Base-by-base conservation (phyloP, 2,113 vertebrate species). In the Carollia perspicillata region DNA sequence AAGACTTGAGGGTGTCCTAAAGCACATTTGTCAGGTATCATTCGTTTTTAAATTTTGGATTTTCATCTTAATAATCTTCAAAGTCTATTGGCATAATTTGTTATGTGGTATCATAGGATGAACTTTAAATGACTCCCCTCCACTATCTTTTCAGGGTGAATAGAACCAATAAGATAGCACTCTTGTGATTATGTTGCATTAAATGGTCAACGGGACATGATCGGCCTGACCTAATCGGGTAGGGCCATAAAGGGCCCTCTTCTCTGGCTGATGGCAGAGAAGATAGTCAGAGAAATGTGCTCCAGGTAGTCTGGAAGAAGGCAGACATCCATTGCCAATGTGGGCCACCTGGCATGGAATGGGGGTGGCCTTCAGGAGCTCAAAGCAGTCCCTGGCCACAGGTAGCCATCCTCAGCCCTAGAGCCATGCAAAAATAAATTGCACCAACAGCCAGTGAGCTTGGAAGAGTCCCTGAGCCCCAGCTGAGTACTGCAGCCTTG, bases 31-130 rank as follows among this genome's bases (percentile, higher is more conserved):
- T 16, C 37, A 94, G 33, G 3, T 72, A 6, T 60, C 68, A 79
- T 65, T 6, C 55, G 68, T 42, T 93, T 94, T 51, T 35, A 14
- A 47, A 85, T 74, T 96, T 66, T 86, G 26, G 13, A 33, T 53
- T 79, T 89, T 84, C 35, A 89, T 55, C 74, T 92, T 75, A 87
- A 84, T 71, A 93, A 80, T 74, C 40, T 90, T 47, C 60, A 81
- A 65, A 68, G 14, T 42, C 60, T 14, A 72, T 0, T n/a, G 35
- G 20, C 5, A 81, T 81, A 44, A 89, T 51, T 11, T 86, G 42
- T 35, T 47, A 89, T 26, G 33, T 14, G 13, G 3, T 69, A 49
- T 10, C 2, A 47, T 4, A 65, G 35, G 40, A 17, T 86, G 37
- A 75, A 65, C 55, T 89, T 85, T 63, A 90, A 63, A n/a, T n/a